phyloP scores from a whole-genome alignment of 2,888 invertebrate species.

The Mamestra brassicae region DNA sequence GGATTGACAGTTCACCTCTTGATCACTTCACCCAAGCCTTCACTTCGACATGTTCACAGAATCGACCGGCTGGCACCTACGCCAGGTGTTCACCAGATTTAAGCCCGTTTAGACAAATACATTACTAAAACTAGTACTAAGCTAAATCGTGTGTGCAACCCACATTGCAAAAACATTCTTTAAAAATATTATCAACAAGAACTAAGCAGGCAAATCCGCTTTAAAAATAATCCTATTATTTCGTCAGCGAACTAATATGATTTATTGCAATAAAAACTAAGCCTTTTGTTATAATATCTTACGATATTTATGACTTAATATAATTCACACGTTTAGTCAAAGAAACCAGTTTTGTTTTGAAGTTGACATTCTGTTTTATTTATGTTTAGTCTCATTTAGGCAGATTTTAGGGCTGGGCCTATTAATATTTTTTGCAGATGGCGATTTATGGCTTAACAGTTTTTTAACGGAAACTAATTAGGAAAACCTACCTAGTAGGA shows the following conservation, averaged over 20 bases:
- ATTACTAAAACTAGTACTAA: too few species aligned
- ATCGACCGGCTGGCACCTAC: too few species aligned
- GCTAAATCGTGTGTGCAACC: not conserved
- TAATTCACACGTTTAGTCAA: conserved; percentile 20
- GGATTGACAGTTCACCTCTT: too few species aligned
- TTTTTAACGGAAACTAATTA: not conserved
- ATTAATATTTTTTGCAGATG: not conserved
- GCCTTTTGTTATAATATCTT: conserved; percentile 36
- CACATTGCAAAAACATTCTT: not conserved
- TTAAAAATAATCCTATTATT: conserved; percentile 38
- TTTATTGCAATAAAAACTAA: conserved; percentile 50
- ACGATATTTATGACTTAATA: conserved; percentile 49
- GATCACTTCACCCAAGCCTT: too few species aligned
- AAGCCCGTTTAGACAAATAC: not conserved
- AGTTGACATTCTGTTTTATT: not conserved
- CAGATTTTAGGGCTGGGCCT: not conserved
- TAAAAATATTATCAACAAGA: conserved; percentile 1
- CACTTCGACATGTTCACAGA: too few species aligned
- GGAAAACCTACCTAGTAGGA: not conserved
- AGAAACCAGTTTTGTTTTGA: conserved; percentile 16
- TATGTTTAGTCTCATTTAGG: conserved; percentile 4
- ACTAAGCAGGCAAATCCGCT: conserved; percentile 15
- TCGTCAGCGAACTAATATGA: conserved; percentile 25
- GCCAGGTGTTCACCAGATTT: too few species aligned
- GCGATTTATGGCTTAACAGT: not conserved